Base-by-base conservation (phyloP, 2,113 vertebrate genomes). In the Mus pahari region DNA sequence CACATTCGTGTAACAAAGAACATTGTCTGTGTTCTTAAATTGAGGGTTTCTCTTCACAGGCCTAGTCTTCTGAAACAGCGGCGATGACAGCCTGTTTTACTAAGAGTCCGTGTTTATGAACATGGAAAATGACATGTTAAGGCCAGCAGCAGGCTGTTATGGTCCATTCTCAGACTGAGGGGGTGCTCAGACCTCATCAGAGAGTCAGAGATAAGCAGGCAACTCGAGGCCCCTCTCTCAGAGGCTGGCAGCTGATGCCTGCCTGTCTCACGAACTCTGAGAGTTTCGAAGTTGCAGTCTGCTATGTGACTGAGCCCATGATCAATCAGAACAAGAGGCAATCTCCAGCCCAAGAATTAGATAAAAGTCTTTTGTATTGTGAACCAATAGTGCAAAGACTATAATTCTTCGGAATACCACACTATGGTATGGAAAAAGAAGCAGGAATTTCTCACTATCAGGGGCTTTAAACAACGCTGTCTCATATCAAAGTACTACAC, bases 11-110 rank as follows among this genome's bases (percentile, higher is more conserved):
- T 36, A 94, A 96, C 48, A 55, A 89, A 68, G 8, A 74, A 33
- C 55, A 6, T 92, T 92, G 96, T 92, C 87, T 77, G n/a, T 33
- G 74, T 75, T 71, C 31, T 70, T 90, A 92, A 88, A 88, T 70
- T 36, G 74, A 96, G 24, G 83, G 14, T 74, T 55, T 88, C 50
- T 93, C 73, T 93, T 60, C 13, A 42, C 64, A 89, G 60, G 60
- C 13, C 60, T 33, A 2, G 10, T 89, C 68, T 97, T 97, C 42
- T 93, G 86, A 93, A 86, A 89, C 9, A 75, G 48, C 1, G 82
- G 60, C 7, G 55, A 26, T 82, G 66, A 77, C 33, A 75, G 83
- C 78, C 74, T 88, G 95, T 58, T 86, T 89, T n/a, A 31, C 2
- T 7, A 95, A 48, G 55, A 39, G 45, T 8, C 53, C n/a, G 68